These are phyloP conservation scores for Aphodius granarius DNA, from an alignment of 2,888 invertebrate genomes.

Conservation along the genomic window DNA sequence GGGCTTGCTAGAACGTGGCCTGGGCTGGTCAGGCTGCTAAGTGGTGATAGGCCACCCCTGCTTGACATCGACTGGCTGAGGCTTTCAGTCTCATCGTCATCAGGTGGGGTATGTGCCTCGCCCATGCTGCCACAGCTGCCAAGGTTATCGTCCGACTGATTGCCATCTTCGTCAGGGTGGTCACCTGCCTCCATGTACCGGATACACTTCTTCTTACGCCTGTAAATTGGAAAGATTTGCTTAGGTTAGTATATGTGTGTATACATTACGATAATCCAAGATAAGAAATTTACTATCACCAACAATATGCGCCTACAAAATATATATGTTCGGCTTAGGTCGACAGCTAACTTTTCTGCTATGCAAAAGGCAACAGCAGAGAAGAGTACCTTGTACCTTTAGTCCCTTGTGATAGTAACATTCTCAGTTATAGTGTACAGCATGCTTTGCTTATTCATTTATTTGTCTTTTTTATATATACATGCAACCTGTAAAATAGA, in stretches of 20 bases:
- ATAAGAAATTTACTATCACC: background rate
- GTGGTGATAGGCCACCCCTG: conserved; percentile 66
- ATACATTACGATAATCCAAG: background rate
- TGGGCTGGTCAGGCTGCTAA: conserved; percentile 71
- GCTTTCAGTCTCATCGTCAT: conserved; percentile 67
- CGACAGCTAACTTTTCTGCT: no score
- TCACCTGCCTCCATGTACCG: conserved; percentile 88
- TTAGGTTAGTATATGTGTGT: background rate
- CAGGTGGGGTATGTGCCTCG: conserved; percentile 66
- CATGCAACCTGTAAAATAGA: background rate
- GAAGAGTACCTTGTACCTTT: background rate
- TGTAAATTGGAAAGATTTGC: conserved; percentile 54
- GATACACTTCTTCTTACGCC: conserved; percentile 97
- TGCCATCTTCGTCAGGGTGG: conserved; percentile 57
- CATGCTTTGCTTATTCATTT: background rate
- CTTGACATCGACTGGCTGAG: conserved; percentile 62
- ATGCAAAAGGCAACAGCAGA: no score
- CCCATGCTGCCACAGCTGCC: conserved; percentile 81
- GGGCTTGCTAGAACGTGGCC: conserved; percentile 72
- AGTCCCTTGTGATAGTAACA: background rate
- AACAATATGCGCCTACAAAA: background rate
- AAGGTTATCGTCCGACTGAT: conserved; percentile 72
- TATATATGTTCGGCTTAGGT: no score
- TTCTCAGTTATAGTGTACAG: background rate
- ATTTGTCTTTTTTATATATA: background rate